Conservation (phyloP, 1,140 invertebrate species). For the Temnothorax longispinosus region DNA sequence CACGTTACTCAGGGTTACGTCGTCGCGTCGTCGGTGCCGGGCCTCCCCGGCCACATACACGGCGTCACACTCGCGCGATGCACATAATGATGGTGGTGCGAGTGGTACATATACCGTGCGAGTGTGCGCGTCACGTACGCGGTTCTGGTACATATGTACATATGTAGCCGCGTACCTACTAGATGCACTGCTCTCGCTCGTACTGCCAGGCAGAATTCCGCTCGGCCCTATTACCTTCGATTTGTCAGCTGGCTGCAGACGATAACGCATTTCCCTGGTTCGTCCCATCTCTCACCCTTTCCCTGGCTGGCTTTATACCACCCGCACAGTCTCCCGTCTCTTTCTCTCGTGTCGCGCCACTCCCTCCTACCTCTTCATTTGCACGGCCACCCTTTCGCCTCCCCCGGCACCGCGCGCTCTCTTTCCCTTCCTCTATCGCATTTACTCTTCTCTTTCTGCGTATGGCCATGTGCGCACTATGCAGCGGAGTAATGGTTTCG, state of each 20-base stretch:
- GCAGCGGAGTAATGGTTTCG: constrained; percentile 73
- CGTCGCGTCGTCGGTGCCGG: background rate
- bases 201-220: constrained; percentile 77
- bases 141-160: constrained; percentile 73
- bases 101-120: constrained; percentile 50
- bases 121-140: constrained; percentile 69
- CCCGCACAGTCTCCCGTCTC: constrained; percentile 52
- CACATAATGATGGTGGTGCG: constrained; percentile 66
- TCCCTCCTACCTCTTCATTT: constrained; percentile 54
- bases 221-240: constrained; percentile 82
- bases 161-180: constrained; percentile 74
- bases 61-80: constrained; percentile 51
- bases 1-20: constrained; percentile 57
- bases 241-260: constrained; percentile 82
- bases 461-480: constrained; percentile 65
- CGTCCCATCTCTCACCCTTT: constrained; percentile 71
- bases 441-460: constrained; percentile 67
- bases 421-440: constrained; percentile 51
- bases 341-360: constrained; percentile 60
- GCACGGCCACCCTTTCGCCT: constrained; percentile 46
- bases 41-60: background rate
- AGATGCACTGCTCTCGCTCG: constrained; percentile 73
- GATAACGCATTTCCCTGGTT: constrained; percentile 81
- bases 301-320: constrained; percentile 68
- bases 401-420: constrained; percentile 31